Conservation (phyloP, 2,888 invertebrate genomes). For the Beris morrisii region DNA sequence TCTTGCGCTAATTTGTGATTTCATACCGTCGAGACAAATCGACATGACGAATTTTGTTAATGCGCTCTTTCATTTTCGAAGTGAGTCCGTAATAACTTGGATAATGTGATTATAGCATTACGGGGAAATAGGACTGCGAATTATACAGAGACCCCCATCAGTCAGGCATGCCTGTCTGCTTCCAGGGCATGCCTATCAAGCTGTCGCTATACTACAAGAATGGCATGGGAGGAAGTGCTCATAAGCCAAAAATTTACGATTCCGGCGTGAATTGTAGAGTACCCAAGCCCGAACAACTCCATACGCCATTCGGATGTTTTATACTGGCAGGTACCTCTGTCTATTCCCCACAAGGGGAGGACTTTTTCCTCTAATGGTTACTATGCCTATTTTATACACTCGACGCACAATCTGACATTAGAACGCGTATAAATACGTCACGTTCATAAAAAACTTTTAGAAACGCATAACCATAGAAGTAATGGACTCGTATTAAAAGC, state of each 20-base stretch:
- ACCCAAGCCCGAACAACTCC: too few relatives aligned
- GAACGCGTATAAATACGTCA: slow-evolving; percentile 6
- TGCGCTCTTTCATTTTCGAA: slow-evolving; percentile 18
- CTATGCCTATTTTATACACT: too few relatives aligned
- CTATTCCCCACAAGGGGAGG: too few relatives aligned
- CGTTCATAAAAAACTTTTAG: slow-evolving; percentile 24
- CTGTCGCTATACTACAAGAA: slow-evolving; percentile 5
- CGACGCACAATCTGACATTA: too few relatives aligned
- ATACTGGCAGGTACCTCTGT: too few relatives aligned
- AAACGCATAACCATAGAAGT: slow-evolving; percentile 19
- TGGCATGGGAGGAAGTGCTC: slow-evolving; percentile 24
- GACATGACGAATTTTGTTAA: slow-evolving; percentile 33
- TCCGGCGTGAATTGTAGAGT: slow-evolving; percentile 24
- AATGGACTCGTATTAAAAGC: slow-evolving; percentile 30
- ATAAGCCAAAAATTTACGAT: slow-evolving; percentile 34
- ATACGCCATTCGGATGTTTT: too few relatives aligned
- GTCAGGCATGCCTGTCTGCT: slow-evolving; percentile 18
- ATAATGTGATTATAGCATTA: slow-evolving; percentile 35
- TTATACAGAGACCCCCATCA: slow-evolving; percentile 26
- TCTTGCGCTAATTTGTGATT: slow-evolving; percentile 34
- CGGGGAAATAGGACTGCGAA: slow-evolving; percentile 18
- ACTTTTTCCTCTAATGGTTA: too few relatives aligned
- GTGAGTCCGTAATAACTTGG: slow-evolving; percentile 30
- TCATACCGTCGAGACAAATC: slow-evolving; percentile 35
- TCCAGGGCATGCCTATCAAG: not conserved